A percentile compares a stretch with the other conserved stretches of the same genome.
Conservation (phyloP, 2,888 invertebrate genomes). For the Oxyscelio sp. region DNA sequence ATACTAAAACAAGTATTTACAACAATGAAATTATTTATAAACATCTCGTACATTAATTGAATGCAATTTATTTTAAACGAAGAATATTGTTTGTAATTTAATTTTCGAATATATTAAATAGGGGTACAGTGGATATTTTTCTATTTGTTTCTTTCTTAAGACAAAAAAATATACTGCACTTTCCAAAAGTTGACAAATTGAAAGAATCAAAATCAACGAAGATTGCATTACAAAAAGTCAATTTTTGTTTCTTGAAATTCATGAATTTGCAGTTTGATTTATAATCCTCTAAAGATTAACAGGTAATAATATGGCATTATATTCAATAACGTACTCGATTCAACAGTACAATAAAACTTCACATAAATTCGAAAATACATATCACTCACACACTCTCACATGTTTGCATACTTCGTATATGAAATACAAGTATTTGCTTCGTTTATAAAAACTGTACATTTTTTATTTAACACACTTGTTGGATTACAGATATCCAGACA, state of each 20-base stretch:
- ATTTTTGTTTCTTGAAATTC: slow-evolving; percentile 22
- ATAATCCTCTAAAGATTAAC: slow-evolving; percentile 59
- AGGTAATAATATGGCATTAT: slow-evolving; percentile 62
- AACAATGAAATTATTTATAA: no score
- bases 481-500: no score
- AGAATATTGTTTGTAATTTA: no score
- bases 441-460: slow-evolving; percentile 45
- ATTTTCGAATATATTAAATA: no score
- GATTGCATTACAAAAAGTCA: slow-evolving; percentile 7
- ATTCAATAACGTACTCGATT: slow-evolving; percentile 57
- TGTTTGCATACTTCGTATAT: slow-evolving; percentile 36
- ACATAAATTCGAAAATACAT: slow-evolving; percentile 43
- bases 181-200: slow-evolving; percentile 8
- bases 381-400: slow-evolving; percentile 30
- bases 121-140: no score
- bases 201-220: slow-evolving; percentile 1
- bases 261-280: slow-evolving; percentile 24
- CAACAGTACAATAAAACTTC: slow-evolving; percentile 45
- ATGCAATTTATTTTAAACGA: no score
- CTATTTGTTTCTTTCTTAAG: not conserved
- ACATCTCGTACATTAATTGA: no score
- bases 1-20: no score
- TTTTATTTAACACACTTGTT: slow-evolving; percentile 23
- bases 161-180: not conserved
- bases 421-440: slow-evolving; percentile 18